Percentiles rank a stretch among this genome's conserved stretches.
phyloP scores from a whole-genome alignment of 2,113 vertebrate species.

The Platysteira castanea region DNA sequence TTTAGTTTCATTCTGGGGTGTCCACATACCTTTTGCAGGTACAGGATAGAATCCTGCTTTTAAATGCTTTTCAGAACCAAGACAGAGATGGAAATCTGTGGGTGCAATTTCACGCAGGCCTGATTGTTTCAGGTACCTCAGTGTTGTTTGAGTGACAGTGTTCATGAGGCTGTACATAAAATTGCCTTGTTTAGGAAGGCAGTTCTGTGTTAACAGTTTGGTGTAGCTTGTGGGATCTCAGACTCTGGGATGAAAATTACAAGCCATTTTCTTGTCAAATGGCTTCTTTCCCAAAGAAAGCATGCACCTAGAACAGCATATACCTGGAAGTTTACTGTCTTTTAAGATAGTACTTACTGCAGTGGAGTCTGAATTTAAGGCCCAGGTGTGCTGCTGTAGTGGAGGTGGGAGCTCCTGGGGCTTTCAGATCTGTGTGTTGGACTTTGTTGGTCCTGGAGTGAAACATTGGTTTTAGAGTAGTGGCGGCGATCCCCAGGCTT shows the following conservation, averaged over 20 bases:
- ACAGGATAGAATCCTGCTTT: neutral
- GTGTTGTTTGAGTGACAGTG: neutral
- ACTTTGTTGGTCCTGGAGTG: neutral
- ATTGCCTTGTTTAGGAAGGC: accelerated
- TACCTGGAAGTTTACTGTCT: neutral
- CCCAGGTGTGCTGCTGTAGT: accelerated
- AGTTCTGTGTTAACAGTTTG: neutral
- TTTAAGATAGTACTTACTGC: neutral
- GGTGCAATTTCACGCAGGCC: neutral
- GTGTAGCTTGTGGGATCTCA: neutral
- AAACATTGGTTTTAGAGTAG: neutral
- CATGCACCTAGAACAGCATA: neutral
- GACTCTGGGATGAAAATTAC: too few species aligned
- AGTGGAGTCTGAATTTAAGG: neutral
- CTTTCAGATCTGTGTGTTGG: neutral
- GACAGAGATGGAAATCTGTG: neutral
- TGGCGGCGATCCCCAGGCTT: neutral
- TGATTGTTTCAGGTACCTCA: neutral
- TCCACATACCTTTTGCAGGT: neutral
- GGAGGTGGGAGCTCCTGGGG: neutral
- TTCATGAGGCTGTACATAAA: neutral
- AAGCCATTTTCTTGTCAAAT: neutral
- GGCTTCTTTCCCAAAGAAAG: neutral
- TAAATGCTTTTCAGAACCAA: neutral
- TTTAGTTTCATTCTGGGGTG: neutral